Conservation (phyloP, 2,113 vertebrate species). For the Pantherophis guttatus region DNA sequence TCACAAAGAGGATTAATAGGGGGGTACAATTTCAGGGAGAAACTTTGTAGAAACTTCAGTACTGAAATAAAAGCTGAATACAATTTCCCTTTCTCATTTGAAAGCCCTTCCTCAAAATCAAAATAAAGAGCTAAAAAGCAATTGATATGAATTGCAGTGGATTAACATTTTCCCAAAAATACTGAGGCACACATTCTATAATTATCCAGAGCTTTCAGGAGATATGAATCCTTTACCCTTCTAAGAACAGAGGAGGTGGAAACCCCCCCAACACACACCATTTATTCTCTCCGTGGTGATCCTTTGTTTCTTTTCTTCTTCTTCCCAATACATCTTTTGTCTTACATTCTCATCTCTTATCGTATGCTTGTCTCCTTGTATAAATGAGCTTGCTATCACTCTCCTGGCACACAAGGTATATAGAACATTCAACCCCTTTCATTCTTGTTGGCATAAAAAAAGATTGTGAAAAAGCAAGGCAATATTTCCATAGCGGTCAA, state of each 20-base stretch:
- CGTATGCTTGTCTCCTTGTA: slow-evolving; percentile 53
- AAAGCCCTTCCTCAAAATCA: not conserved
- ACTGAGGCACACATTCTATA: not conserved
- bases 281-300: not conserved
- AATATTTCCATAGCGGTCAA: slow-evolving; percentile 34
- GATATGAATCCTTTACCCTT: slow-evolving; percentile 6
- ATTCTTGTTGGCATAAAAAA: slow-evolving; percentile 42
- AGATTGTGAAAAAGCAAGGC: slow-evolving; percentile 27
- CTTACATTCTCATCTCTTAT: slow-evolving; percentile 32
- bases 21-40: slow-evolving; percentile 59
- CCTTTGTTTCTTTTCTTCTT: not conserved
- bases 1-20: slow-evolving; percentile 60
- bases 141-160: not conserved
- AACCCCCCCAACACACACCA: not conserved
- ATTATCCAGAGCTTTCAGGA: not conserved
- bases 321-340: slow-evolving; percentile 42
- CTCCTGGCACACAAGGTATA: slow-evolving; percentile 50
- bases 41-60: slow-evolving; percentile 65
- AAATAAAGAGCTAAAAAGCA: not conserved
- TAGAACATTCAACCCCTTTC: slow-evolving; percentile 49
- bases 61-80: slow-evolving; percentile 48
- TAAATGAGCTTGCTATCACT: slow-evolving; percentile 52
- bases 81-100: not conserved
- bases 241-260: not conserved
- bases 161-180: slow-evolving; percentile 35